phyloP scores from a whole-genome alignment of 2,888 invertebrate species.

The Himalopsyche tibetana region DNA sequence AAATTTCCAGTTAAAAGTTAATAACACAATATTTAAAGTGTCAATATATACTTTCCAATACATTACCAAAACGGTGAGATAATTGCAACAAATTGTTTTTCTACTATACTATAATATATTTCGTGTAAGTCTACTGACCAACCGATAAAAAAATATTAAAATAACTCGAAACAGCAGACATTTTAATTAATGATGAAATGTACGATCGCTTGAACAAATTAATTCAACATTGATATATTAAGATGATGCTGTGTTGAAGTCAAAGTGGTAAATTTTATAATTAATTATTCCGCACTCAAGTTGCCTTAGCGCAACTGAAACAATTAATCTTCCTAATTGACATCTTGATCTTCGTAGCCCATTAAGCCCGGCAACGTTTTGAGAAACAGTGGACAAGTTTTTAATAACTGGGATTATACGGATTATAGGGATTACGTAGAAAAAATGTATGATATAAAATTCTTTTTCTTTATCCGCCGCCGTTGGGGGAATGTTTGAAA shows the following conservation, averaged over 20 bases:
- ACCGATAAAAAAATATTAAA: background rate
- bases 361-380: background rate
- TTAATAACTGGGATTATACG: background rate
- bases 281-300: slow-evolving; percentile 38
- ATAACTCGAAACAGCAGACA: background rate
- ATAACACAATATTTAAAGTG: too few species aligned
- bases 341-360: slow-evolving; percentile 16
- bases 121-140: too few species aligned
- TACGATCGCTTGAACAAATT: background rate
- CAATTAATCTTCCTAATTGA: slow-evolving; percentile 37
- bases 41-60: too few species aligned
- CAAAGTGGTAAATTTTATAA: slow-evolving; percentile 19
- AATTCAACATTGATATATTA: slow-evolving; percentile 9
- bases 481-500: too few species aligned
- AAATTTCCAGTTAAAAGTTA: too few species aligned
- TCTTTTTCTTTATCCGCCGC: too few species aligned
- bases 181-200: background rate
- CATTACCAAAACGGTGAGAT: too few species aligned
- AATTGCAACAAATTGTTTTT: too few species aligned
- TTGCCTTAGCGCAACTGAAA: background rate
- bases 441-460: too few species aligned
- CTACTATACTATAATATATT: too few species aligned
- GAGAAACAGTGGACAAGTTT: background rate
- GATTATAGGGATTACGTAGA: background rate
- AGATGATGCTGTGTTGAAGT: slow-evolving; percentile 28